phyloP scores from a whole-genome alignment of 2,113 vertebrate species.

The Coptodon rendalli region DNA sequence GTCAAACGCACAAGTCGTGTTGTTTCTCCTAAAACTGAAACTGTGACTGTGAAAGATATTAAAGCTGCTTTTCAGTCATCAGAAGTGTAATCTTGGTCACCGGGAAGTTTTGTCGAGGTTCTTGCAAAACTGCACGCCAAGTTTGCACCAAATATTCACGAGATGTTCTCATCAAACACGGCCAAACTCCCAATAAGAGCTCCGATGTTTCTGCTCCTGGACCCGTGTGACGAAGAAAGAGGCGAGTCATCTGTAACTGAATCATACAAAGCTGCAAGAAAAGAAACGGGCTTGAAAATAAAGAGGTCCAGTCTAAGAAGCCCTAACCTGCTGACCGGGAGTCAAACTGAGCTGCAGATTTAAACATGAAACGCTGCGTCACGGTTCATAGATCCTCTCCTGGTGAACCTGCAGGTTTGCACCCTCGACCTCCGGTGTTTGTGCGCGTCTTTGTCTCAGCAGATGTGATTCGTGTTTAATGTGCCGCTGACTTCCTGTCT shows the following conservation, averaged over 20 bases:
- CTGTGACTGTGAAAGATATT: not conserved
- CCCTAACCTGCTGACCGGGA: not conserved
- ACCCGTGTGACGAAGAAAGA: not conserved
- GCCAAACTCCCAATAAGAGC: not conserved
- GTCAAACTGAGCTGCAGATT: accelerated
- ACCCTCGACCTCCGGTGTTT: not conserved
- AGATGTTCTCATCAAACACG: not conserved
- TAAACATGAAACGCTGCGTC: accelerated
- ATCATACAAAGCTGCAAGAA: not conserved
- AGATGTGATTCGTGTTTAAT: not conserved
- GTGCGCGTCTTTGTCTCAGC: not conserved
- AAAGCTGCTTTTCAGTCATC: not conserved
- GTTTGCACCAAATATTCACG: not conserved
- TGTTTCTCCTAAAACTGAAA: not conserved
- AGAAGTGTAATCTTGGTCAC: not conserved
- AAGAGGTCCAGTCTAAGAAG: not conserved
- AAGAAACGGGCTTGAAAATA: accelerated
- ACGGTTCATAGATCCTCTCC: not conserved
- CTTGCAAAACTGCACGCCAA: not conserved
- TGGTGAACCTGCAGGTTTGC: not conserved
- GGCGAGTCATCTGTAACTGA: accelerated
- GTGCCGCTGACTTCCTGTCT: not conserved
- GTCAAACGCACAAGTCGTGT: not conserved
- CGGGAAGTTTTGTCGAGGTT: not conserved
- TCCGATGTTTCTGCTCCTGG: not conserved